Percentiles rank a stretch among this genome's conserved stretches.
Evolutionary conservation across 1,140 invertebrate genomes (phyloP).

Genomic region (Hyles vespertilio): DNA sequence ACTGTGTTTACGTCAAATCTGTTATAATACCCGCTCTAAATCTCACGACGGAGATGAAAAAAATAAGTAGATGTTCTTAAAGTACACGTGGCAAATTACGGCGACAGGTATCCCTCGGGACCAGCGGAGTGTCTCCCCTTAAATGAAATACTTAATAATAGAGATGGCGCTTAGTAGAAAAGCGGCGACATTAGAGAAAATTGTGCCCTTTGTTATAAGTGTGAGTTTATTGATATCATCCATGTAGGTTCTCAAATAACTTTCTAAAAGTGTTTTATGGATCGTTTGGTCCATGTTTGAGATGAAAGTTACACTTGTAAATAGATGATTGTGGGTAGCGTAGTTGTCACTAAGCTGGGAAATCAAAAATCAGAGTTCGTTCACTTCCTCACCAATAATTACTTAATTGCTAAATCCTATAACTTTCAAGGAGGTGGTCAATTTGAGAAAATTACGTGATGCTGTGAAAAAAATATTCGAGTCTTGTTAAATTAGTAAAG

Average conservation of each 20-base stretch:
- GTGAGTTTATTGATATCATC: conserved; percentile 32
- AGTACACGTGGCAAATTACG: conserved; percentile 60
- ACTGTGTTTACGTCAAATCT: conserved; percentile 19
- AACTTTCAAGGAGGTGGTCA: no score
- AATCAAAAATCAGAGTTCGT: no score
- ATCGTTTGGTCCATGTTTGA: no score
- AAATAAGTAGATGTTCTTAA: conserved; percentile 43
- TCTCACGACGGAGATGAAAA: conserved; percentile 44
- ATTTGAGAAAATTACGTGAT: conserved; percentile 13
- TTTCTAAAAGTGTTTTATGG: not conserved
- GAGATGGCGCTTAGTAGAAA: conserved; percentile 46
- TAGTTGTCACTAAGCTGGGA: no score
- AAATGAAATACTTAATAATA: conserved; percentile 71
- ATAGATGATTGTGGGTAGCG: no score
- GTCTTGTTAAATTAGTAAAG: conserved; percentile 50
- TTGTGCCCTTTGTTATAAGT: conserved; percentile 38
- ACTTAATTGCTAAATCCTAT: no score
- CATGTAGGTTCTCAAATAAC: conserved; percentile 16
- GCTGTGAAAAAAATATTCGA: conserved; percentile 49
- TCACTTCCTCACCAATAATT: no score
- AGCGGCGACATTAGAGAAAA: conserved; percentile 45
- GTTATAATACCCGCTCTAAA: conserved; percentile 32
- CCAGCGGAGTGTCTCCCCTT: conserved; percentile 44
- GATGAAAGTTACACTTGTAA: no score
- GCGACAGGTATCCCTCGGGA: conserved; percentile 65